Base-by-base conservation (phyloP, 2,888 invertebrate genomes). In the Notodonta ziczac region DNA sequence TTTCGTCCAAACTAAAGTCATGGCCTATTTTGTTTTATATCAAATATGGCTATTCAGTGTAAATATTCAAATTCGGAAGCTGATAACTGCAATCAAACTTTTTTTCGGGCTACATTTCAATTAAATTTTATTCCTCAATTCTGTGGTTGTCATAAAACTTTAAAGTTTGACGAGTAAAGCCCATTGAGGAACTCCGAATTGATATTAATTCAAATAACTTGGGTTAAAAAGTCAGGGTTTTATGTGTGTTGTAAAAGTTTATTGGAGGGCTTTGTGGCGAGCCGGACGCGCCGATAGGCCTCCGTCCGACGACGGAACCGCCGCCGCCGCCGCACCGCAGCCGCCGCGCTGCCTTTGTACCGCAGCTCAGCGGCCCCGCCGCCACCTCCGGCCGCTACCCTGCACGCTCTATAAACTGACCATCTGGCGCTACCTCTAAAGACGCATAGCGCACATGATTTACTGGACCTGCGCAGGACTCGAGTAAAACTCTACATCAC, bases 171-270 rank as follows among this genome's bases (percentile, higher is more conserved):
- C 91, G 88, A 92, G 93, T 93, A 88, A 93, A 93, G 90, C 90
- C 93, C 93, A 93, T 93, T 93, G 93, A 93, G 92, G 86, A 92
- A 91, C 91, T 91, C 91, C 87, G 93, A 89, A 93, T 93, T 91
- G 92, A 93, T 93, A 93, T 93, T 92, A 93, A 93, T 93, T 93
- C 93, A 93, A 93, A 93, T 93, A 93, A 93, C 89, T 92, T 85
- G 85, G 93, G 92, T 92, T 92, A 93, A 93, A 93, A 93, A 93
- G 92, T 93, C 93, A 86, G 92, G 92, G 90, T 93, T 93, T 93
- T 93, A 93, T 93, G 90, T 84, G 85, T 76, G 93, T 81, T 92
- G 91, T 93, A 93, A 93, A 93, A 90, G 87, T 93, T 93, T 93
- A 93, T 93, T 89, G 88, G 86, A 80, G 93, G 91, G 87, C 93